Evolutionary conservation across 2,888 invertebrate species (phyloP), one percentile per base, ranked within the genome.

Genomic region (Lutraria lutraria): DNA sequence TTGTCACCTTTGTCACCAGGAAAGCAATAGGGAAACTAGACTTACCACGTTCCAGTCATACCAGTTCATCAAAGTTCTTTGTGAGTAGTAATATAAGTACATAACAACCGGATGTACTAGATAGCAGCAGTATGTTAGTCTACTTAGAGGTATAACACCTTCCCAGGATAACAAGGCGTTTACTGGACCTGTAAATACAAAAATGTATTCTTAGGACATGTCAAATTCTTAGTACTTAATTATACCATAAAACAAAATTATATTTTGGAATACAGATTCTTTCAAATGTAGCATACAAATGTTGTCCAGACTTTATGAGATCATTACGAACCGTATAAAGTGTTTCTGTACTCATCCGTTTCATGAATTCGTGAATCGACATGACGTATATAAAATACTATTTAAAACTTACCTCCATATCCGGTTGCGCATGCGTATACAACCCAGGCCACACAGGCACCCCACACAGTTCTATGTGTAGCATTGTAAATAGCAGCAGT

Each of bases 391-490:
- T 21, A 3, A 56, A 56, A 16, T 19, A 12, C n/a, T n/a, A n/a
- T n/a, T n/a, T n/a, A n/a, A 25, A 25, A 76, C 76, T 19, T 76
- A 21, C 96, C 97, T 95, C 97, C 97, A 93, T 97, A 96, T 53
- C 97, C 97, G 81, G 96, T 96, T 31, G 96, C 95, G 91, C 97
- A 97, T 72, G 97, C 97, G 94, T 97, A 97, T 82, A 97, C 96
- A 12, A 97, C 96, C 97, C 97, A 97, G 63, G 95, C 96, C 16
- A 97, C 92, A 6, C 97, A 96, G 6, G 96, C 85, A 0, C 96
- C 96, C 97, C 97, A 97, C 19, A 96, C 95, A 21, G 97, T 96
- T 89, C 97, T 95, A 80, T 96, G 95, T 60, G 97, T 92, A 6
- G 97, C 95, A 72, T 97, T 95, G 93, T 97, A 97, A 21, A 96